Evolutionary conservation across 2,113 vertebrate species (phyloP).

Genomic region (Ramphastos sulfuratus): DNA sequence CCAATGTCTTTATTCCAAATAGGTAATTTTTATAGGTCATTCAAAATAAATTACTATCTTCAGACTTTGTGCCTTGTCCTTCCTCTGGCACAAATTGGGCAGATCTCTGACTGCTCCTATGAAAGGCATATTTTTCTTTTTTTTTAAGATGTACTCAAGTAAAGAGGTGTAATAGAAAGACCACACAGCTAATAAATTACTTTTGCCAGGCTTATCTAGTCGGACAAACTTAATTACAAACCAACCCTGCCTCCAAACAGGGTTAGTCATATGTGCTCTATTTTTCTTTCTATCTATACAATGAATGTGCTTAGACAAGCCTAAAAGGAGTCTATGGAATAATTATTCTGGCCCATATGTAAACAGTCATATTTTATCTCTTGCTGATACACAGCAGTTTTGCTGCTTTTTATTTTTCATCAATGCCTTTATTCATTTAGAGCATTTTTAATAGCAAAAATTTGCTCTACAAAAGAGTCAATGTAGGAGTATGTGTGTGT

Average conservation of each 20-base stretch:
- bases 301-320: slow-evolving; percentile 15
- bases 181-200: background rate
- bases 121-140: background rate
- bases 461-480: background rate
- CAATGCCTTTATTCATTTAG: background rate
- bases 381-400: background rate
- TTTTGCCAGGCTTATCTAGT: background rate
- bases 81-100: background rate
- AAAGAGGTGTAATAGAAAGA: background rate
- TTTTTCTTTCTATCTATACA: background rate
- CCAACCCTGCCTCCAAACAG: background rate
- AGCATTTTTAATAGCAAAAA: background rate
- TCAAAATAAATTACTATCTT: background rate
- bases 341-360: background rate
- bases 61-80: accelerated
- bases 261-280: background rate
- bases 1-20: background rate
- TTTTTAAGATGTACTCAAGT: background rate
- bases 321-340: background rate
- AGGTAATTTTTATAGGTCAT: background rate
- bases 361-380: background rate
- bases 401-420: background rate
- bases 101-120: background rate
- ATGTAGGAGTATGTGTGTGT: accelerated
- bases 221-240: background rate